phyloP scores from a whole-genome alignment of 1,140 invertebrate genomes.

The Parasteatoda tepidariorum region DNA sequence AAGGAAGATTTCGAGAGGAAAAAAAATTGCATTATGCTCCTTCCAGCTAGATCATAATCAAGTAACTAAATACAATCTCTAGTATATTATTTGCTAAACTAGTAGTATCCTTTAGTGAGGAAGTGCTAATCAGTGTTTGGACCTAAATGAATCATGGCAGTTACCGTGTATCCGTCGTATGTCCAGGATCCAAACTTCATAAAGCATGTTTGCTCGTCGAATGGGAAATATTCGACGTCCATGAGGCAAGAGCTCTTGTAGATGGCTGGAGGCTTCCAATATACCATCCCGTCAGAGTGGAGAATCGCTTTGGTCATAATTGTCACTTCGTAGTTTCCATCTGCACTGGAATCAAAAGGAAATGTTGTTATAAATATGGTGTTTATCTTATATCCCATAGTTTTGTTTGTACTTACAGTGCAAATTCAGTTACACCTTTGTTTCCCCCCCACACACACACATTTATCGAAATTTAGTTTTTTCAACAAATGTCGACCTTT shows the following conservation, averaged over 20 bases:
- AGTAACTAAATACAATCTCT: no score
- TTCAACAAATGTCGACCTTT: no score
- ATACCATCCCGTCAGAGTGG: slow-evolving; percentile 69
- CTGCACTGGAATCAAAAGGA: slow-evolving; percentile 75
- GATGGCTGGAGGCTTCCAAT: slow-evolving; percentile 98
- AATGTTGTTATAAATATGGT: neutral
- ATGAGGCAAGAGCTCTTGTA: slow-evolving; percentile 98
- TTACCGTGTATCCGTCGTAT: slow-evolving; percentile 64
- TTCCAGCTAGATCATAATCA: no score
- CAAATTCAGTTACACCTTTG: neutral
- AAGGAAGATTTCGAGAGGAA: no score
- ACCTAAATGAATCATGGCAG: neutral
- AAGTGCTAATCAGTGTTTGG: neutral
- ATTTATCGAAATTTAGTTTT: no score
- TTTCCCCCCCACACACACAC: neutral
- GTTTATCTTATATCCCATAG: neutral
- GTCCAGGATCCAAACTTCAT: slow-evolving; percentile 91
- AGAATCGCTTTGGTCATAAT: slow-evolving; percentile 94
- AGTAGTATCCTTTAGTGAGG: neutral
- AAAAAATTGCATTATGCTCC: no score
- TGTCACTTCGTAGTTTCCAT: slow-evolving; percentile 97
- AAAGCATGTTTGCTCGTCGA: slow-evolving; percentile 87
- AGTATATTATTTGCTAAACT: neutral
- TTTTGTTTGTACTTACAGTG: neutral
- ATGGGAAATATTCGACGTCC: slow-evolving; percentile 88